Percentiles rank a stretch among this genome's conserved stretches.
phyloP scores from a whole-genome alignment of 35 echinoderm and acorn worm species.

The Ptychodera flava region DNA sequence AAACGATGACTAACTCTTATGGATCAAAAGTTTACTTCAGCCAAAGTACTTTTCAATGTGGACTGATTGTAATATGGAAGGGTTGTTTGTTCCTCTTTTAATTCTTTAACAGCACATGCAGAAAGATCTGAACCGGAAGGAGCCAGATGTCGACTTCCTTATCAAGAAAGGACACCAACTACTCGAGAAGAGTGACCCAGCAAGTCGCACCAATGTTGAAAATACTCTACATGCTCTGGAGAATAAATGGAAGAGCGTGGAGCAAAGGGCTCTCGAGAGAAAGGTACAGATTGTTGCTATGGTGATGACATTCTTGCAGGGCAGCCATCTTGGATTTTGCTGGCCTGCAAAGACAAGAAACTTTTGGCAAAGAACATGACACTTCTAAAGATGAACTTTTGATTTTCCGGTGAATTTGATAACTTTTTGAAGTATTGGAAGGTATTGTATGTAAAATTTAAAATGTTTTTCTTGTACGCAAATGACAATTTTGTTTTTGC shows the following conservation, averaged over 20 bases:
- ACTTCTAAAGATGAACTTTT: too few species aligned
- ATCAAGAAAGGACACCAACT: constrained; percentile 59
- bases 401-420: too few species aligned
- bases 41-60: too few species aligned
- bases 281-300: constrained; percentile 42
- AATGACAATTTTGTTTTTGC: too few species aligned
- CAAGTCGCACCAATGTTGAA: constrained; percentile 41
- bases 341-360: background rate
- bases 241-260: constrained; percentile 58
- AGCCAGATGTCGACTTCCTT: constrained; percentile 39
- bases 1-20: too few species aligned
- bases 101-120: constrained; percentile 10
- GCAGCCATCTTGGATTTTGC: background rate
- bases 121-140: constrained; percentile 71
- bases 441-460: too few species aligned
- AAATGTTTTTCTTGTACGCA: too few species aligned
- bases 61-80: too few species aligned
- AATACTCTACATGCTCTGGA: constrained; percentile 51
- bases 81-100: too few species aligned
- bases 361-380: too few species aligned
- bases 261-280: constrained; percentile 71
- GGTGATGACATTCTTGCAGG: background rate
- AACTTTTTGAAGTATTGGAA: too few species aligned
- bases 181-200: constrained; percentile 44
- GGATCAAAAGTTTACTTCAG: too few species aligned